Conservation (phyloP, 53 echinoderm and acorn worm species). For the Patiria pectinifera region DNA sequence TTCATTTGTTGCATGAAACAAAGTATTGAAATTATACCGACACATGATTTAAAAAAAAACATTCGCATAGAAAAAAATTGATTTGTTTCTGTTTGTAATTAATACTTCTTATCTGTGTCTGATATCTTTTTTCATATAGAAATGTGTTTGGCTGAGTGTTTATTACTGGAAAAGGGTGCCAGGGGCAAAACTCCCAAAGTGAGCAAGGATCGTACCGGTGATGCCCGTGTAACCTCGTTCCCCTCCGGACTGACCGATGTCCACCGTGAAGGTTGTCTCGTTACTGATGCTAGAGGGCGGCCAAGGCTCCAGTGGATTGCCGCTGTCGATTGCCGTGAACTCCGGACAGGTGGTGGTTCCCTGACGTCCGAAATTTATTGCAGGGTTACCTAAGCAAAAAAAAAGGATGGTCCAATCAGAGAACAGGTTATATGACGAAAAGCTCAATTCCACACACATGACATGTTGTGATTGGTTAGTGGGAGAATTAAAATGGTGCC, state of each 20-base stretch:
- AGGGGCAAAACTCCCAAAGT: too few relatives aligned
- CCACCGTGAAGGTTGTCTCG: slow-evolving; percentile 47
- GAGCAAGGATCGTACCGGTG: slow-evolving; percentile 65
- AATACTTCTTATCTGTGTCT: too few relatives aligned
- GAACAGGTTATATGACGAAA: neutral
- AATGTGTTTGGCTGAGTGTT: too few relatives aligned
- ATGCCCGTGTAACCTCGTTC: slow-evolving; percentile 83
- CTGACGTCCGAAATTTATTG: slow-evolving; percentile 71
- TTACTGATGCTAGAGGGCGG: slow-evolving; percentile 26
- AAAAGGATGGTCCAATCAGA: neutral
- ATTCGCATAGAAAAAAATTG: too few relatives aligned
- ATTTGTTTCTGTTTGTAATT: too few relatives aligned
- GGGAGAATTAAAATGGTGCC: neutral
- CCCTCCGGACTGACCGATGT: slow-evolving; percentile 90
- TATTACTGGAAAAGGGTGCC: too few relatives aligned
- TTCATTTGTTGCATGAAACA: too few relatives aligned
- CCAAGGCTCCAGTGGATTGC: slow-evolving; percentile 45
- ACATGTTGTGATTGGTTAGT: too few relatives aligned
- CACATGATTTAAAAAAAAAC: too few relatives aligned
- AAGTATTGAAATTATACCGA: too few relatives aligned
- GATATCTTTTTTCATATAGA: too few relatives aligned
- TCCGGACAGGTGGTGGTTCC: slow-evolving; percentile 53
- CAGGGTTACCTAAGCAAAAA: slow-evolving; percentile 26
- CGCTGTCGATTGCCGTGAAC: slow-evolving; percentile 43
- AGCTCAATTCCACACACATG: neutral